These are phyloP conservation scores for Sciaenops ocellatus DNA, from an alignment of 2,797 vertebrate species.

Conservation along the genomic window DNA sequence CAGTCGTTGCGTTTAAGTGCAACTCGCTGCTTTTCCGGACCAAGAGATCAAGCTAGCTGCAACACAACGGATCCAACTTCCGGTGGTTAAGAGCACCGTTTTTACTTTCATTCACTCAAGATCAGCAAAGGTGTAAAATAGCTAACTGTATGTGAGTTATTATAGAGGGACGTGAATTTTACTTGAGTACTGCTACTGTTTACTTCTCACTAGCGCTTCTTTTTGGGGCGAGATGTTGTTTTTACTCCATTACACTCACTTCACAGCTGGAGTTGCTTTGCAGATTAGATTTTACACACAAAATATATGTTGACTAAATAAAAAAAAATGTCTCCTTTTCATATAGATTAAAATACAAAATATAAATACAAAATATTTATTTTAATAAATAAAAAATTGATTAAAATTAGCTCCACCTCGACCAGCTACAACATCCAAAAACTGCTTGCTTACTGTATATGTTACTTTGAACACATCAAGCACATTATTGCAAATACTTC, in stretches of 20 bases:
- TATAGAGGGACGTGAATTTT: background rate
- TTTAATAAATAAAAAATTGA: too few species aligned
- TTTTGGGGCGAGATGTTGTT: background rate
- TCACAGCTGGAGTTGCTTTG: background rate
- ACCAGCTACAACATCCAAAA: background rate
- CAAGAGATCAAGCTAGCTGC: constrained; percentile 35
- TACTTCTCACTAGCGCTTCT: background rate
- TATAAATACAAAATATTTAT: too few species aligned
- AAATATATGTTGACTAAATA: background rate
- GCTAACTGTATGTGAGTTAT: too few species aligned
- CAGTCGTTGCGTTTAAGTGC: constrained; percentile 30
- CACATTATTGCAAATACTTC: background rate
- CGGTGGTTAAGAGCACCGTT: background rate
- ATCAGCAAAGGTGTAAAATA: background rate
- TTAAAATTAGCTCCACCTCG: background rate
- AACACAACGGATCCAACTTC: constrained; percentile 23
- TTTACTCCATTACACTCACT: background rate
- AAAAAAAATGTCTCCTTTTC: background rate
- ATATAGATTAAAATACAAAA: background rate
- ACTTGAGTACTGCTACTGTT: background rate
- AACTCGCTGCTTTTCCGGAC: constrained; percentile 69
- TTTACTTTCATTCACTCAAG: background rate
- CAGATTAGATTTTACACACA: background rate
- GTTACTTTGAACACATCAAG: background rate
- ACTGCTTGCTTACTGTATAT: too few species aligned